phyloP scores from a whole-genome alignment of 2,888 invertebrate genomes.

The Arenicola marina region DNA sequence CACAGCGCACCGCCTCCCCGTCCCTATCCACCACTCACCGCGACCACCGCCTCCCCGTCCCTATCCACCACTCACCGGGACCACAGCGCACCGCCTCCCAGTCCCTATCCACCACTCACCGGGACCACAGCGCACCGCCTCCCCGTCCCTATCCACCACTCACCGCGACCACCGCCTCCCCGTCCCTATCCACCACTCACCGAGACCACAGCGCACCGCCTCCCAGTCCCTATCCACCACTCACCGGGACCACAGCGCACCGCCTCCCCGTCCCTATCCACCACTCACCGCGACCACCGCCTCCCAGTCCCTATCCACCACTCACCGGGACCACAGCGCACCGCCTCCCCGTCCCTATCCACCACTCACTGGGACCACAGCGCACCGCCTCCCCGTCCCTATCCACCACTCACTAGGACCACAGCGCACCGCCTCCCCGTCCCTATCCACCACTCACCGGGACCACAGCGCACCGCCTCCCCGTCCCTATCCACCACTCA shows the following conservation, averaged over 20 bases:
- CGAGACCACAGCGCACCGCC: constrained; percentile 60
- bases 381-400: constrained; percentile 61
- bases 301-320: constrained; percentile 59
- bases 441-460: constrained; percentile 56
- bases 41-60: constrained; percentile 61
- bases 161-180: constrained; percentile 60
- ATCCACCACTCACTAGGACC: constrained; percentile 56
- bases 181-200: constrained; percentile 57
- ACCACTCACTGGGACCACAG: constrained; percentile 57
- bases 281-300: constrained; percentile 55
- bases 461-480: constrained; percentile 60
- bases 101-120: constrained; percentile 57
- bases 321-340: constrained; percentile 60
- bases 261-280: constrained; percentile 60
- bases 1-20: constrained; percentile 61
- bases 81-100: constrained; percentile 61
- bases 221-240: constrained; percentile 59
- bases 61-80: constrained; percentile 56
- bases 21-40: constrained; percentile 57
- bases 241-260: constrained; percentile 61
- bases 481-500: constrained; percentile 57
- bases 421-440: constrained; percentile 61
- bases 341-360: constrained; percentile 61
- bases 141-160: constrained; percentile 57
- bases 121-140: constrained; percentile 60